These are phyloP conservation scores for Zaprionus camerounensis DNA, from an alignment of 1,140 invertebrate species.

Conservation along the genomic window DNA sequence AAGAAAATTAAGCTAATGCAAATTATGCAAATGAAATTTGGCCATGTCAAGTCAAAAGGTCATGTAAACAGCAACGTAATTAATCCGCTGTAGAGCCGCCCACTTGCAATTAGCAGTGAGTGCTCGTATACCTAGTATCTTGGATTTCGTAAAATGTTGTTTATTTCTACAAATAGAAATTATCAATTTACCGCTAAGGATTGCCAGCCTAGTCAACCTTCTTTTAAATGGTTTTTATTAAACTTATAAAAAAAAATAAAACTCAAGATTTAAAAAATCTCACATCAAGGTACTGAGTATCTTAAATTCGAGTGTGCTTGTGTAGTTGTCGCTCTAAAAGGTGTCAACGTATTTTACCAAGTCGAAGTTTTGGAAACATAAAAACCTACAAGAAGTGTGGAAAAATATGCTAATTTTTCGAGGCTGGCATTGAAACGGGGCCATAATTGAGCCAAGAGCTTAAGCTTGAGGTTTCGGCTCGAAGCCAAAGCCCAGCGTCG, in stretches of 20 bases:
- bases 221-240: background rate
- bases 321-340: conserved; percentile 32
- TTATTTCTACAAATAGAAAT: too few species aligned
- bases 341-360: conserved; percentile 76
- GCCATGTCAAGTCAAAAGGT: conserved; percentile 56
- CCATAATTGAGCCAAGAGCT: conserved; percentile 68
- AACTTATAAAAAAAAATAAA: background rate
- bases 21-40: conserved; percentile 76
- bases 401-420: conserved; percentile 74
- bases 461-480: conserved; percentile 51
- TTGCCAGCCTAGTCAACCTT: background rate
- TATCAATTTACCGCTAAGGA: too few species aligned
- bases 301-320: background rate
- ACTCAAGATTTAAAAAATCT: background rate
- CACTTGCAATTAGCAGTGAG: conserved; percentile 69
- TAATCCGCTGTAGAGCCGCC: conserved; percentile 73
- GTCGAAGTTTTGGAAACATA: conserved; percentile 60
- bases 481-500: conserved; percentile 26
- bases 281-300: background rate
- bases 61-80: conserved; percentile 62
- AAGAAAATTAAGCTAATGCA: conserved; percentile 61
- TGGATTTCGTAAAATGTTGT: conserved; percentile 1
- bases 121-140: conserved; percentile 16
- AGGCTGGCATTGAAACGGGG: conserved; percentile 68
- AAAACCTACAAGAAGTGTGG: conserved; percentile 45